phyloP scores from a whole-genome alignment of 2,113 vertebrate genomes.

The Centrocercus urophasianus region DNA sequence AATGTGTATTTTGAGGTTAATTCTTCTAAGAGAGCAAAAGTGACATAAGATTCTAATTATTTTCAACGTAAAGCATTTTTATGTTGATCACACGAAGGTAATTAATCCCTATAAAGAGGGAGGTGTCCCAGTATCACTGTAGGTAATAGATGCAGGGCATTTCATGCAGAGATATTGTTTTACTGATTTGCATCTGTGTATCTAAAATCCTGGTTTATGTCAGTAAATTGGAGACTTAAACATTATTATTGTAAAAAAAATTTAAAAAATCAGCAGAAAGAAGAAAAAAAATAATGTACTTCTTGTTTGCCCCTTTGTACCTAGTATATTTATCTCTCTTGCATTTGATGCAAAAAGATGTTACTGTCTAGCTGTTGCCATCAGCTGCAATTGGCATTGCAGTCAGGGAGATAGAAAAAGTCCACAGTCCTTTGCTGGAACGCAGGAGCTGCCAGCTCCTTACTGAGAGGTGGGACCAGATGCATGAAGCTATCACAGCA shows the following conservation, averaged over 20 bases:
- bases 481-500: not conserved
- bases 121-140: not conserved
- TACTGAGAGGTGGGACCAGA: not conserved
- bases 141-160: not conserved
- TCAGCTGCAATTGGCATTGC: not conserved
- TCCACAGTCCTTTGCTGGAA: slow-evolving; percentile 1
- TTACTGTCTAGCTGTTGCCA: not conserved
- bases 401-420: not conserved
- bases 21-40: not conserved
- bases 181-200: not conserved
- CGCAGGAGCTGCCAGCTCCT: slow-evolving; percentile 25
- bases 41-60: not conserved
- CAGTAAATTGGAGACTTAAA: not conserved
- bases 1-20: not conserved
- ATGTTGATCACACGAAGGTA: not conserved
- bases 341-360: not conserved
- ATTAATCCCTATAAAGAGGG: not conserved
- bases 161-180: not conserved
- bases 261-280: not conserved
- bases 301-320: not conserved
- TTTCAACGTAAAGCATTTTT: not conserved
- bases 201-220: not conserved
- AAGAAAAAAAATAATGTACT: not conserved
- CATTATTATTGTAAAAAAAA: not conserved
- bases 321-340: not conserved